Base-by-base conservation (phyloP, 2,888 invertebrate genomes). In the Endomychus coccineus region DNA sequence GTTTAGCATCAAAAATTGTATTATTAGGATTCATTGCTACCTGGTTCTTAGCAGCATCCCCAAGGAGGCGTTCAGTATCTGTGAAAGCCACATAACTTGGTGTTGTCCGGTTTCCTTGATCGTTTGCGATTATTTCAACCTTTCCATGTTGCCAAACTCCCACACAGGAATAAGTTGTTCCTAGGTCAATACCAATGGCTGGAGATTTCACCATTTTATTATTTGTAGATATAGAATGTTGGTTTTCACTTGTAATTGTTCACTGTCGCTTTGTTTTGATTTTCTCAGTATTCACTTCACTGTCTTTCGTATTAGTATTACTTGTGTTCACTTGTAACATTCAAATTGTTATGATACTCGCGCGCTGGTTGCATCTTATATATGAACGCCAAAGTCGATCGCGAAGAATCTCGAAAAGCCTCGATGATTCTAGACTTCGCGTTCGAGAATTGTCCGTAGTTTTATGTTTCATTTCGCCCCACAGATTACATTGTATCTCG, bases 111-210 rank as follows among this genome's bases (percentile, higher is more conserved):
- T 89, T 89, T 45, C 88, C 89, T 64, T 86, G 85, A 61, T 86
- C 86, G 58, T 88, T 88, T 35, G 87, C 85, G 57, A 87, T 85
- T 48, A 87, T 84, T 61, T 87, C 85, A 51, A 86, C 84, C 62
- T 85, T 84, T 36, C 85, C 82, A 57, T 86, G 76, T 55, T 83
- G 81, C 70, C 82, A 87, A 14, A 86, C 83, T 28, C 80, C 86
- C 33, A 86, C 86, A 58, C 85, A 85, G 36, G 87, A 88, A 68
- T 81, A 90, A 5, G 89, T 90, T 21, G 89, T 90, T 52, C 89
- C 90, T 59, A 90, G 73, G 71, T 86, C 85, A 53, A 86, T 90
- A 52, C 84, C 85, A 54, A 84, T 71, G 49, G 78, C 78, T 47
- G 74, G 71, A 51, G 64, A 58, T 56, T 73, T 55, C 37, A 49